These are phyloP conservation scores for Eupithecia tripunctaria DNA, from an alignment of 2,888 invertebrate species.

Conservation along the genomic window DNA sequence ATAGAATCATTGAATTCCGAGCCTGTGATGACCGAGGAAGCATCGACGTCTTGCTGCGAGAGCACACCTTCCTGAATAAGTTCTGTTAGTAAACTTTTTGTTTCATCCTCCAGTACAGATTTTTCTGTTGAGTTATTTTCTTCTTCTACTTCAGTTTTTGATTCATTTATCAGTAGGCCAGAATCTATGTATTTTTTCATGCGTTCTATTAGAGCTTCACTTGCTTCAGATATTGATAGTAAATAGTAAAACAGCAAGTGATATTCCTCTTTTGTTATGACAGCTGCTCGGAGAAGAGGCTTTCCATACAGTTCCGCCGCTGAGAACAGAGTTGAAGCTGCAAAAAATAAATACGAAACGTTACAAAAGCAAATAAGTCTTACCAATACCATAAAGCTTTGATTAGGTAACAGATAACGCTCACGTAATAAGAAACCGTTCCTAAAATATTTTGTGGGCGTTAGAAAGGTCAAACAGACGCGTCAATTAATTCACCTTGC, in stretches of 20 bases:
- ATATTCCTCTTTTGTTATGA: conserved; percentile 81
- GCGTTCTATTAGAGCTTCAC: conserved; percentile 76
- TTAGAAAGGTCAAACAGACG: conserved; percentile 60
- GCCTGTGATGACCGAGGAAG: conserved; percentile 68
- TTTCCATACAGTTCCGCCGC: conserved; percentile 87
- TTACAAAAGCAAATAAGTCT: conserved; percentile 17
- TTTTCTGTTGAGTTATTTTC: conserved; percentile 54
- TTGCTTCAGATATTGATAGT: conserved; percentile 79
- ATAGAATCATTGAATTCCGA: conserved; percentile 67
- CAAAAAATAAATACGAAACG: conserved; percentile 63
- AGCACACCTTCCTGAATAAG: conserved; percentile 78
- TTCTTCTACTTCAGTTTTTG: conserved; percentile 56
- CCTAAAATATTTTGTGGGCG: conserved; percentile 57
- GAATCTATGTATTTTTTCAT: conserved; percentile 82
- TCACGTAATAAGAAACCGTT: conserved; percentile 38
- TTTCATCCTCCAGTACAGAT: conserved; percentile 59
- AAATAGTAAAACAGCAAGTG: conserved; percentile 82
- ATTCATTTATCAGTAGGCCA: conserved; percentile 70
- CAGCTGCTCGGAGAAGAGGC: conserved; percentile 81
- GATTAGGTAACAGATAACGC: conserved; percentile 33
- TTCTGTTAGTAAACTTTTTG: conserved; percentile 76
- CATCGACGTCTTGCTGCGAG: conserved; percentile 76
- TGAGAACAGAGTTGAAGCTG: conserved; percentile 84
- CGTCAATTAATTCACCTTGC: conserved; percentile 68
- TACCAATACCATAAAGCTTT: conserved; percentile 12